These are phyloP conservation scores for Thunnus albacares DNA, from an alignment of 2,797 vertebrate species.

Conservation along the genomic window DNA sequence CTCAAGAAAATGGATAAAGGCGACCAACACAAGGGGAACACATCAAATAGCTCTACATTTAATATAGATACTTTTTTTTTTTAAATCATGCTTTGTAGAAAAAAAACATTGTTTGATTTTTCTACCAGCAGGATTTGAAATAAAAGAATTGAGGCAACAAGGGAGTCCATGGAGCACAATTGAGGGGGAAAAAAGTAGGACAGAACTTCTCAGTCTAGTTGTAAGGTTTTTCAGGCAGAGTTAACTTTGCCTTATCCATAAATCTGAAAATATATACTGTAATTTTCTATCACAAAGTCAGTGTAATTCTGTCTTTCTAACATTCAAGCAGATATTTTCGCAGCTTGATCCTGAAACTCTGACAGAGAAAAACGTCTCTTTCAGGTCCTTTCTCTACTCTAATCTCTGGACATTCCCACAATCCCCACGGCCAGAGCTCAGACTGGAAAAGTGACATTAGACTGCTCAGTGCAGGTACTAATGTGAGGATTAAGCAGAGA, in stretches of 20 bases:
- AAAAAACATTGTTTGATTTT: neutral
- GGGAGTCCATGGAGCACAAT: neutral
- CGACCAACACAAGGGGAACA: neutral
- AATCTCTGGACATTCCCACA: conserved; percentile 22
- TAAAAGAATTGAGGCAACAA: neutral
- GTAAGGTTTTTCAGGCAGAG: conserved; percentile 13
- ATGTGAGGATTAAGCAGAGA: conserved; percentile 68
- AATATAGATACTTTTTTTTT: neutral
- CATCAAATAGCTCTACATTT: neutral
- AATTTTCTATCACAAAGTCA: neutral
- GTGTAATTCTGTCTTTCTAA: neutral
- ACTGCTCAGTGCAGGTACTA: conserved; percentile 63
- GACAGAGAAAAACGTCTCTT: neutral
- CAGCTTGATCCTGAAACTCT: neutral
- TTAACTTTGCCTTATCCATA: conserved; percentile 14
- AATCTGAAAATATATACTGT: neutral
- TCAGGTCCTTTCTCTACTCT: neutral
- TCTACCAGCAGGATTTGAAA: neutral
- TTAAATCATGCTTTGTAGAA: neutral
- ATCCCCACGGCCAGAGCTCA: conserved; percentile 23
- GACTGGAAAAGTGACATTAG: conserved; percentile 53
- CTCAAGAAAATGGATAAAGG: conserved; percentile 4
- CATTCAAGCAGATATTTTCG: neutral
- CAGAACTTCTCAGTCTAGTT: conserved; percentile 8
- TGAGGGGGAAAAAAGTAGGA: conserved; percentile 5